Evolutionary conservation across 2,113 vertebrate genomes (phyloP).

Genomic region (Oryzias javanicus): DNA sequence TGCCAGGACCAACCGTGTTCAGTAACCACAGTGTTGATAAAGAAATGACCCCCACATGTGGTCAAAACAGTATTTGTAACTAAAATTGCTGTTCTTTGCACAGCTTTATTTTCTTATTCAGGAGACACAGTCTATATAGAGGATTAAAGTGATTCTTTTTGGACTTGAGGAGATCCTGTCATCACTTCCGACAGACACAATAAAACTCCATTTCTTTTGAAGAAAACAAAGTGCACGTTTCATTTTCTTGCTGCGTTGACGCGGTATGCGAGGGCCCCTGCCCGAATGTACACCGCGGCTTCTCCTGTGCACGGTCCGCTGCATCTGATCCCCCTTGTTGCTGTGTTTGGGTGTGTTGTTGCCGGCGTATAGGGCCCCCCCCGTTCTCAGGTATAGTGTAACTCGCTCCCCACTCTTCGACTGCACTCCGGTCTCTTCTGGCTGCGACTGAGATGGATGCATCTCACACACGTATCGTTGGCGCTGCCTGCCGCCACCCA

Average conservation of each 20-base stretch:
- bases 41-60: neutral
- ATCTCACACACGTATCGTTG: conserved; percentile 25
- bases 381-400: conserved; percentile 61
- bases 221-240: conserved; percentile 5
- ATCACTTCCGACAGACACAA: conserved; percentile 49
- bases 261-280: conserved; percentile 1
- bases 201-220: conserved; percentile 50
- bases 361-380: conserved; percentile 40
- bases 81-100: conserved; percentile 3
- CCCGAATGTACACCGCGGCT: conserved; percentile 1
- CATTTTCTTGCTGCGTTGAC: neutral
- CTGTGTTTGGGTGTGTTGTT: conserved; percentile 71
- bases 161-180: conserved; percentile 21
- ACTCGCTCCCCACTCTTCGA: conserved; percentile 51
- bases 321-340: conserved; percentile 62
- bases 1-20: conserved; percentile 25
- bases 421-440: conserved; percentile 56
- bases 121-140: conserved; percentile 1
- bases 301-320: conserved; percentile 26
- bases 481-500: conserved; percentile 31
- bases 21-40: conserved; percentile 54
- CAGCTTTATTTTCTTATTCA: conserved; percentile 3
- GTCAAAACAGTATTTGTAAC: conserved; percentile 50
- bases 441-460: conserved; percentile 40
- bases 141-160: conserved; percentile 5